Percentiles rank a stretch among this genome's conserved stretches.
Conservation (phyloP, 2,888 invertebrate genomes). For the Unio delphinus region DNA sequence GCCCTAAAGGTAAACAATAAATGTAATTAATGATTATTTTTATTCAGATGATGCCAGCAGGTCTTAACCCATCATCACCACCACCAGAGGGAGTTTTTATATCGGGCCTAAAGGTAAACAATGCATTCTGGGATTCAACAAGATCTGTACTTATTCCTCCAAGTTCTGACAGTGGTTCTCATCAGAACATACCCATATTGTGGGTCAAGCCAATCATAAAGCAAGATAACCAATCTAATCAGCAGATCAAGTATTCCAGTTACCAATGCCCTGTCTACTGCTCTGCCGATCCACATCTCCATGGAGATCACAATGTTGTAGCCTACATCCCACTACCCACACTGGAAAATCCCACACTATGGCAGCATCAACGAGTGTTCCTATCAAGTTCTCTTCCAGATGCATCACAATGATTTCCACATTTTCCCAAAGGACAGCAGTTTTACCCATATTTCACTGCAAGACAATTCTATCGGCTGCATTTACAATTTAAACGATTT, state of each 20-base stretch:
- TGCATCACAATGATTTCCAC: no score
- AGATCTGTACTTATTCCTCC: conserved; percentile 44
- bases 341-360: conserved; percentile 36
- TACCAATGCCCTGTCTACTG: conserved; percentile 57
- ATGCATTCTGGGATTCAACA: conserved; percentile 64
- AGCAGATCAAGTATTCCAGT: conserved; percentile 26
- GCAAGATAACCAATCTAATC: conserved; percentile 14
- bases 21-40: no score
- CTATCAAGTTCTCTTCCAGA: conserved; percentile 20
- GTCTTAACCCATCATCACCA: conserved; percentile 43
- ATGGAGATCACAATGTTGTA: conserved; percentile 44
- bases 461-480: no score
- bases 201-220: conserved; percentile 58
- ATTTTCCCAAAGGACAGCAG: no score
- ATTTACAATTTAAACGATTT: no score
- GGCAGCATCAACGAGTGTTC: conserved; percentile 55
- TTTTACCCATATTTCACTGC: no score
- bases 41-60: conserved; percentile 60
- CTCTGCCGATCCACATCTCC: conserved; percentile 37
- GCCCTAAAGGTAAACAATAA: no score
- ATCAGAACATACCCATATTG: conserved; percentile 53
- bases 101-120: conserved; percentile 55
- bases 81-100: conserved; percentile 61
- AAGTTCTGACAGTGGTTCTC: conserved; percentile 30
- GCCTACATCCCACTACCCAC: conserved; percentile 51